These are phyloP conservation scores for Lochmaea capreae DNA, from an alignment of 2,888 invertebrate species.

Conservation along the genomic window DNA sequence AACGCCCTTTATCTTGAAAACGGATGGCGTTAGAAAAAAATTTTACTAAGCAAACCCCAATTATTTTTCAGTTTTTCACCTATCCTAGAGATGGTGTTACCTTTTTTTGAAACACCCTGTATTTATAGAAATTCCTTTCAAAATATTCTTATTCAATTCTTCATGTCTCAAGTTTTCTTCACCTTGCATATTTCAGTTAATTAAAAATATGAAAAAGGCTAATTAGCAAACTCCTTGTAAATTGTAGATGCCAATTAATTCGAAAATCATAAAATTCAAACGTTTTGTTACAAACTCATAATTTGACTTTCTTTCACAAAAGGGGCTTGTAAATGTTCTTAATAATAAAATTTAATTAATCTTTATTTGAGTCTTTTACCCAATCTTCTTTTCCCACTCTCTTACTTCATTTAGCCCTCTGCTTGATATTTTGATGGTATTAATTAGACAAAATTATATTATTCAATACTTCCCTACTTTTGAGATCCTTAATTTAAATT, in stretches of 20 bases:
- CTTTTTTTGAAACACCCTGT: too few species aligned
- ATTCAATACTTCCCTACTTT: conserved; percentile 22
- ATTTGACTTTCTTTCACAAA: conserved; percentile 27
- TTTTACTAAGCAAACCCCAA: too few species aligned
- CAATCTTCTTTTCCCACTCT: conserved; percentile 28
- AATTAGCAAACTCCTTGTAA: conserved; percentile 24
- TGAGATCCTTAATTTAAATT: conserved; percentile 1
- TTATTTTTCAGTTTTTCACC: too few species aligned
- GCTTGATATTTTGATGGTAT: conserved; percentile 33
- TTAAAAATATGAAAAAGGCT: conserved; percentile 6
- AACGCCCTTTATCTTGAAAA: too few species aligned
- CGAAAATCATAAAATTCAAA: conserved; percentile 26
- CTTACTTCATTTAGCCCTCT: conserved; percentile 27
- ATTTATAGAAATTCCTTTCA: too few species aligned
- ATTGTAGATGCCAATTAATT: conserved; percentile 28
- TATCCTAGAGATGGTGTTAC: too few species aligned
- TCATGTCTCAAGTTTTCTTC: background rate
- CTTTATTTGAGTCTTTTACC: conserved; percentile 30
- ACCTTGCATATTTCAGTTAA: conserved; percentile 21
- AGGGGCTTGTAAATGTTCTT: conserved; percentile 25
- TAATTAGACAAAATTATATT: conserved; percentile 32
- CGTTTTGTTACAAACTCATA: conserved; percentile 27
- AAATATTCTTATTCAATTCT: background rate
- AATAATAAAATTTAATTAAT: conserved; percentile 32
- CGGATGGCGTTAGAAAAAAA: too few species aligned